Percentiles rank a stretch among this genome's conserved stretches.
Conservation (phyloP, 2,113 vertebrate species). For the Equus przewalskii region DNA sequence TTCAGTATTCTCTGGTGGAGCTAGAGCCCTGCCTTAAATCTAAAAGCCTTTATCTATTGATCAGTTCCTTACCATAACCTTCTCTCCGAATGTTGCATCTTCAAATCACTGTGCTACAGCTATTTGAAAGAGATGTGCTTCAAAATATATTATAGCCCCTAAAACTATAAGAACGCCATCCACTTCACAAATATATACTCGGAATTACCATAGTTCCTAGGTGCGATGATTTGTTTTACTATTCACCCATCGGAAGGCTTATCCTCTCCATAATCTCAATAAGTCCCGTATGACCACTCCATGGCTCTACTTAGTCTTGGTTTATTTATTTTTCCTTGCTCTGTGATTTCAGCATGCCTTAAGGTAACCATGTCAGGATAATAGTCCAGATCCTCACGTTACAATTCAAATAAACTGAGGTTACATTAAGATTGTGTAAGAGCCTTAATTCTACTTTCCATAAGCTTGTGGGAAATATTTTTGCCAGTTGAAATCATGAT, state of each 20-base stretch:
- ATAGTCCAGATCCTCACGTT: neutral
- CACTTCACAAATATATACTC: neutral
- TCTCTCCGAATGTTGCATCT: neutral
- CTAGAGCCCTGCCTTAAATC: neutral
- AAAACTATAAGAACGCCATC: neutral
- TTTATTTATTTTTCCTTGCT: neutral
- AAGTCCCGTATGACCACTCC: neutral
- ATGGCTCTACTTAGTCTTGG: neutral
- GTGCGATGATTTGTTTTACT: neutral
- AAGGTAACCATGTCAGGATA: neutral
- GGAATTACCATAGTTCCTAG: neutral
- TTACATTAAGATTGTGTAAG: neutral
- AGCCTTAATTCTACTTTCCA: neutral
- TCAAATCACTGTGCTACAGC: neutral
- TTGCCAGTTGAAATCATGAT: neutral
- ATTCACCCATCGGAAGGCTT: neutral
- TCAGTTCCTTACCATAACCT: neutral
- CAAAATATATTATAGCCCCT: neutral
- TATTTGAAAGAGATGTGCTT: neutral
- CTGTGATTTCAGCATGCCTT: neutral
- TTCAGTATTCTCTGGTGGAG: neutral
- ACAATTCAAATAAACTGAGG: neutral
- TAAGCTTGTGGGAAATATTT: neutral
- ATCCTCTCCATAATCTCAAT: neutral
- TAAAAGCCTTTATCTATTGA: neutral